Conservation (phyloP, 2,113 vertebrate genomes). For the Vombatus ursinus region DNA sequence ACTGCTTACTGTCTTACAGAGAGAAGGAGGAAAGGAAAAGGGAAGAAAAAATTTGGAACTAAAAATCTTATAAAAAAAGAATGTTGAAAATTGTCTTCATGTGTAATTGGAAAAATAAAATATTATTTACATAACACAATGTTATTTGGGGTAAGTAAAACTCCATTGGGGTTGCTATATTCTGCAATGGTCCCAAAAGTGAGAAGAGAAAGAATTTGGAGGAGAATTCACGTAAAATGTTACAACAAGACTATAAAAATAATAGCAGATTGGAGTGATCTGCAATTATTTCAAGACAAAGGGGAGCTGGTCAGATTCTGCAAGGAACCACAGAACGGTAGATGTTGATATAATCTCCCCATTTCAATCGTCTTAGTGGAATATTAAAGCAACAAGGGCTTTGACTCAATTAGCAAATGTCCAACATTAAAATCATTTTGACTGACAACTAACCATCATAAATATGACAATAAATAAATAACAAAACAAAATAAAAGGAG, state of each 20-base stretch:
- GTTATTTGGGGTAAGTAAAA: not conserved
- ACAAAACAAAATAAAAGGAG: not conserved
- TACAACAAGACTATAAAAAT: not conserved
- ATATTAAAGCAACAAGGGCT: not conserved
- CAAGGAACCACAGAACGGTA: not conserved
- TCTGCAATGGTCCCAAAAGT: not conserved
- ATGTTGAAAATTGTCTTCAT: not conserved
- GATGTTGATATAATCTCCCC: not conserved
- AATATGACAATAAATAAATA: not conserved
- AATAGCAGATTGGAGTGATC: not conserved
- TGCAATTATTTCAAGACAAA: not conserved
- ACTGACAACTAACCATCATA: not conserved
- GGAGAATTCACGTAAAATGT: not conserved
- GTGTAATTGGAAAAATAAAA: not conserved
- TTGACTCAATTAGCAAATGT: not conserved
- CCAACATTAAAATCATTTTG: not conserved
- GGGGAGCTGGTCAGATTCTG: not conserved
- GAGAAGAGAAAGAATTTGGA: not conserved
- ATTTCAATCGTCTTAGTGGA: not conserved
- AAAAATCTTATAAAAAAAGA: not conserved
- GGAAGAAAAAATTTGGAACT: not conserved
- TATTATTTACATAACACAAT: not conserved
- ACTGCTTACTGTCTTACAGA: not conserved
- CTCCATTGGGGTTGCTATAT: not conserved
- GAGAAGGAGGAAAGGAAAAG: not conserved